Percentiles rank a stretch among this genome's conserved stretches.
These are phyloP conservation scores for Pseudorhombus dupliciocellatus DNA, from an alignment of 2,113 vertebrate species.

Conservation along the genomic window DNA sequence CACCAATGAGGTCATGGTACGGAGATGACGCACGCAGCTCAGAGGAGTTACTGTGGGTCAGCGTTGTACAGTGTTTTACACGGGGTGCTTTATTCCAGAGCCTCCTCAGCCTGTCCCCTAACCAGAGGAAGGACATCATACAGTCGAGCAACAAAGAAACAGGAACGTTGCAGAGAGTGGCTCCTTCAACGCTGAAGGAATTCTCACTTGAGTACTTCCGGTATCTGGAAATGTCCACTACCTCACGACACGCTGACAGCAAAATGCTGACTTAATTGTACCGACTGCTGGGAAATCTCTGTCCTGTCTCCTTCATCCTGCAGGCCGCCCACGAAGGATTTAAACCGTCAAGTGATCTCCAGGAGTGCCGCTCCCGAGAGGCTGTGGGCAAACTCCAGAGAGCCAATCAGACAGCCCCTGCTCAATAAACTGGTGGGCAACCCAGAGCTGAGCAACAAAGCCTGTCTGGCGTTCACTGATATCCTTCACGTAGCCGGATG, in stretches of 20 bases:
- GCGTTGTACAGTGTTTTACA: not conserved
- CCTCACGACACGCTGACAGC: not conserved
- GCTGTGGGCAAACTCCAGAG: constrained; percentile 88
- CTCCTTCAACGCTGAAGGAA: constrained; percentile 88
- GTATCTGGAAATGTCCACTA: constrained; percentile 66
- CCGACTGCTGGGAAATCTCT: not conserved
- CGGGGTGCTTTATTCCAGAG: constrained; percentile 77
- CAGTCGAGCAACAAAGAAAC: constrained; percentile 64
- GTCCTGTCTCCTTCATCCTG: constrained; percentile 4
- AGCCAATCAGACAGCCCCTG: constrained; percentile 91
- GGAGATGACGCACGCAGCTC: not conserved
- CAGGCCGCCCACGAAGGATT: constrained; percentile 88
- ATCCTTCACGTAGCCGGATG: constrained; percentile 82
- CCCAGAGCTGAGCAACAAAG: constrained; percentile 84
- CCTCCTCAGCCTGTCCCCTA: constrained; percentile 90
- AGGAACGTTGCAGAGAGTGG: constrained; percentile 70
- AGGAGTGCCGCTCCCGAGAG: constrained; percentile 81
- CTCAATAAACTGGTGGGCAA: constrained; percentile 83
- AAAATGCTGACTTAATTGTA: too few relatives aligned
- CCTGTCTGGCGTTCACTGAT: constrained; percentile 92
- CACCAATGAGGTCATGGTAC: constrained; percentile 88
- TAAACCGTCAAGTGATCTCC: constrained; percentile 86
- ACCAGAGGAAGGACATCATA: constrained; percentile 84
- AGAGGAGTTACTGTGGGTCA: not conserved
- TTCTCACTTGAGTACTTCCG: constrained; percentile 92